Percentiles rank a stretch among this genome's conserved stretches.
Evolutionary conservation across 35 echinoderm and acorn worm genomes (phyloP).

Genomic region (Amphiura filiformis): DNA sequence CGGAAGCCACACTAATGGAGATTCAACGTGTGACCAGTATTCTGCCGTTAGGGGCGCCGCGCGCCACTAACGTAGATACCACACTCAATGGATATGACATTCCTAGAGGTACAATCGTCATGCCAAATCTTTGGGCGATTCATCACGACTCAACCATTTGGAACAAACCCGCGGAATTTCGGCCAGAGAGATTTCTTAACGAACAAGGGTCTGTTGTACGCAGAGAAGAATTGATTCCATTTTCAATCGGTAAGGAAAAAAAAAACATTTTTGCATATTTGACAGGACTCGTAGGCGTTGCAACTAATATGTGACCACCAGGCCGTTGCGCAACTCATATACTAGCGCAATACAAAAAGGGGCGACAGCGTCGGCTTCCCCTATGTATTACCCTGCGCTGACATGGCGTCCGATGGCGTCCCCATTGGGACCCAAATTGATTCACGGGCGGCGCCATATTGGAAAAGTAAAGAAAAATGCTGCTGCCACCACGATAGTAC

Average conservation of each 20-base stretch:
- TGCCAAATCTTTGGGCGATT: conserved; percentile 26
- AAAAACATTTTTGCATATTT: too few species aligned
- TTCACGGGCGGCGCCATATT: too few species aligned
- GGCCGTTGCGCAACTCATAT: too few species aligned
- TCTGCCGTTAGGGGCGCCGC: conserved; percentile 42
- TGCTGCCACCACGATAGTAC: too few species aligned
- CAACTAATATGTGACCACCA: too few species aligned
- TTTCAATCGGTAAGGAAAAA: conserved; percentile 73
- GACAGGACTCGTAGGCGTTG: too few species aligned
- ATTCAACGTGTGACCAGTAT: conserved; percentile 14
- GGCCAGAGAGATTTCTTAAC: conserved; percentile 38
- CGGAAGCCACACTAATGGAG: conserved; percentile 47
- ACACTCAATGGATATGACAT: conserved; percentile 32
- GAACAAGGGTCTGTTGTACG: conserved; percentile 27
- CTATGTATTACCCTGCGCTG: too few species aligned
- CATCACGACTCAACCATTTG: conserved; percentile 41
- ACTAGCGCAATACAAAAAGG: too few species aligned
- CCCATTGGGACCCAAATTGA: too few species aligned
- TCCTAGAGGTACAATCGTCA: conserved; percentile 35
- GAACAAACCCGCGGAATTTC: conserved; percentile 52
- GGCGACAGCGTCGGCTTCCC: too few species aligned
- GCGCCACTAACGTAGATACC: conserved; percentile 16
- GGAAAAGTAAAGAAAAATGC: too few species aligned
- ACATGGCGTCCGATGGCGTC: too few species aligned
- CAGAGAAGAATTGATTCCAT: conserved; percentile 48